Percentiles rank a stretch among this genome's conserved stretches.
Conservation (phyloP, 2,888 invertebrate species). For the Alentia gelatinosa region DNA sequence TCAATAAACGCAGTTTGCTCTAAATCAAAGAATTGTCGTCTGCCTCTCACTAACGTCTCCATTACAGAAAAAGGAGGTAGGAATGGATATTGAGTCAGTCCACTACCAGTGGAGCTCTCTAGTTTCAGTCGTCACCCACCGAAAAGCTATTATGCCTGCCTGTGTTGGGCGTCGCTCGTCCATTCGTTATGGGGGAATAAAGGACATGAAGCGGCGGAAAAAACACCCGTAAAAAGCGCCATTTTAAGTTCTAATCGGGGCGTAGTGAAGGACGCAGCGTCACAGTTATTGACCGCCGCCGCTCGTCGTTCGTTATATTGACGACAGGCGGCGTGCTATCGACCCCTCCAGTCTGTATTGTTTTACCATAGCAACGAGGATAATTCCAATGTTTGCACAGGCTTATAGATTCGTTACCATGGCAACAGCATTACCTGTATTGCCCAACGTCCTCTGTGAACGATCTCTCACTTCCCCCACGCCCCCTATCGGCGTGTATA, state of each 20-base stretch:
- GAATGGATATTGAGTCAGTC: not conserved
- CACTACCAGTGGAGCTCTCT: not conserved
- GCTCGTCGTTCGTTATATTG: not conserved
- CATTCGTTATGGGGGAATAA: not conserved
- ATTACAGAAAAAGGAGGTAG: not conserved
- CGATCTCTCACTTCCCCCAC: too few relatives aligned
- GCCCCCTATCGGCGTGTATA: too few relatives aligned
- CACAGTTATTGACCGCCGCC: not conserved
- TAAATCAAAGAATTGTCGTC: not conserved
- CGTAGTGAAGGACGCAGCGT: not conserved
- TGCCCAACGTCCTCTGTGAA: not conserved
- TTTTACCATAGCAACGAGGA: not conserved
- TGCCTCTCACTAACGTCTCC: not conserved
- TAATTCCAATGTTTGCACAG: conserved; percentile 9
- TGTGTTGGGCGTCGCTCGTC: not conserved
- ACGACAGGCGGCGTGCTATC: not conserved
- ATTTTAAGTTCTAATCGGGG: not conserved
- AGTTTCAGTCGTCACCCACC: not conserved
- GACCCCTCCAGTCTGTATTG: not conserved
- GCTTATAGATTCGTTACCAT: not conserved
- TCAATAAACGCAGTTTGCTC: not conserved
- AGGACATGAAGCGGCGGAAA: not conserved
- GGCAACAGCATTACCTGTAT: conserved; percentile 15
- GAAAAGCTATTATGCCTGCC: not conserved
- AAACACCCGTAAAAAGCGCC: not conserved